Percentiles rank a stretch among this genome's conserved stretches.
Evolutionary conservation across 92 coral and sea anemone species (phyloP).

Genomic region (Epizoanthus stellaris): DNA sequence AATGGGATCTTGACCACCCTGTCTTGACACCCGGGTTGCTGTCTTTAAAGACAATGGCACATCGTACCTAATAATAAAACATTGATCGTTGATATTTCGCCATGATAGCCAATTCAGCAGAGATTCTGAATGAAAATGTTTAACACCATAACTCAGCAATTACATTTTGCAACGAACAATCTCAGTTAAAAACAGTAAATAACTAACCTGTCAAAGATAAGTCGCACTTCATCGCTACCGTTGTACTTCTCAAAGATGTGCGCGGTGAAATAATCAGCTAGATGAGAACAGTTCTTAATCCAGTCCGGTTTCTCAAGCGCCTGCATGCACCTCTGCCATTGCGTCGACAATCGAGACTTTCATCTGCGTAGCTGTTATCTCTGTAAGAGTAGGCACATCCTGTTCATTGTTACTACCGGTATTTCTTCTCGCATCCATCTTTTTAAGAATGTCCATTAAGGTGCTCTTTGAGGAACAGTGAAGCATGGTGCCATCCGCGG

Average conservation of each 20-base stretch:
- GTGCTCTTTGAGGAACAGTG: slow-evolving; percentile 38
- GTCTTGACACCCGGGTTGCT: slow-evolving; percentile 9
- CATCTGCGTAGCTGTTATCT: slow-evolving; percentile 1
- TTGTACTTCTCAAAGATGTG: slow-evolving; percentile 50
- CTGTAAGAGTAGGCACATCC: slow-evolving; percentile 1
- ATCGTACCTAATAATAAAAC: slow-evolving; percentile 15
- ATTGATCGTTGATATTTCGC: not conserved
- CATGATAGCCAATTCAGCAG: no score
- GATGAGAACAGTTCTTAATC: slow-evolving; percentile 57
- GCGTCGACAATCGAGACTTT: slow-evolving; percentile 42
- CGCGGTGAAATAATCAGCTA: slow-evolving; percentile 44
- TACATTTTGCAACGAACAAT: not conserved
- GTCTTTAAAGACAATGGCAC: slow-evolving; percentile 13
- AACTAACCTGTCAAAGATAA: slow-evolving; percentile 60
- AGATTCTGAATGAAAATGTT: no score
- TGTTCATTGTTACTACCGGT: slow-evolving; percentile 9
- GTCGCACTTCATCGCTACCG: slow-evolving; percentile 41
- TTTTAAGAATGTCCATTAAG: slow-evolving; percentile 38
- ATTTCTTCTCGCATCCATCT: not conserved
- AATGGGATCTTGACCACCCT: slow-evolving; percentile 16
- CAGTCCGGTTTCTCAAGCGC: slow-evolving; percentile 51
- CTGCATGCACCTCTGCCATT: slow-evolving; percentile 74
- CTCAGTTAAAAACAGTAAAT: not conserved
- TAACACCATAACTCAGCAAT: no score
- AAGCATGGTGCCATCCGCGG: slow-evolving; percentile 32